A percentile compares a stretch with the other conserved stretches of the same genome.
Evolutionary conservation across 2,113 vertebrate species (phyloP).

Genomic region (Oxyruncus cristatus): DNA sequence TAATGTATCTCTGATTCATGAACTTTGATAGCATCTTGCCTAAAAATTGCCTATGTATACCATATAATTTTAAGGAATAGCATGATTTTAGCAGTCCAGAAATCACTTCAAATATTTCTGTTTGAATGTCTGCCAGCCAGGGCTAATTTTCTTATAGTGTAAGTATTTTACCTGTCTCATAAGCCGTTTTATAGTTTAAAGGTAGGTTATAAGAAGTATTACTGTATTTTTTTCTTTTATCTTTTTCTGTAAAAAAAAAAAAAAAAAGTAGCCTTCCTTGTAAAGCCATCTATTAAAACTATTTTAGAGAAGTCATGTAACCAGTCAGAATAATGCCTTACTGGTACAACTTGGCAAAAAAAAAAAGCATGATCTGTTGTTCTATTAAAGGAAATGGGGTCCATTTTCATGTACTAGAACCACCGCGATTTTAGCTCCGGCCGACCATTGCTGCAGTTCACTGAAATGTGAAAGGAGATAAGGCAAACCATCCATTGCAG

Average conservation of each 20-base stretch:
- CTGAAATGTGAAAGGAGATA: not conserved
- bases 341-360: not conserved
- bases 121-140: not conserved
- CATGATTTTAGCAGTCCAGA: not conserved
- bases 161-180: not conserved
- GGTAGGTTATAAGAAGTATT: not conserved
- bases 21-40: not conserved
- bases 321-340: not conserved
- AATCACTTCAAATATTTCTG: not conserved
- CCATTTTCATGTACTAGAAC: not conserved
- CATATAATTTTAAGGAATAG: not conserved
- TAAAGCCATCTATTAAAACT: not conserved
- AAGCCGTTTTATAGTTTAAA: not conserved
- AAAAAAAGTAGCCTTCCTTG: not conserved
- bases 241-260: not conserved
- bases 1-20: not conserved
- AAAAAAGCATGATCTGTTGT: not conserved
- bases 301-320: not conserved
- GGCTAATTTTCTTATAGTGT: not conserved
- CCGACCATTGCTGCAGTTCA: not conserved
- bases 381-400: not conserved
- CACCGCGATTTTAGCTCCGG: not conserved
- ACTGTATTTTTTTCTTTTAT: not conserved
- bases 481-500: not conserved
- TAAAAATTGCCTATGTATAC: not conserved